Evolutionary conservation across 1,140 invertebrate species (phyloP), one percentile per base, ranked within the genome.

Genomic region (Leptopilina boulardi): DNA sequence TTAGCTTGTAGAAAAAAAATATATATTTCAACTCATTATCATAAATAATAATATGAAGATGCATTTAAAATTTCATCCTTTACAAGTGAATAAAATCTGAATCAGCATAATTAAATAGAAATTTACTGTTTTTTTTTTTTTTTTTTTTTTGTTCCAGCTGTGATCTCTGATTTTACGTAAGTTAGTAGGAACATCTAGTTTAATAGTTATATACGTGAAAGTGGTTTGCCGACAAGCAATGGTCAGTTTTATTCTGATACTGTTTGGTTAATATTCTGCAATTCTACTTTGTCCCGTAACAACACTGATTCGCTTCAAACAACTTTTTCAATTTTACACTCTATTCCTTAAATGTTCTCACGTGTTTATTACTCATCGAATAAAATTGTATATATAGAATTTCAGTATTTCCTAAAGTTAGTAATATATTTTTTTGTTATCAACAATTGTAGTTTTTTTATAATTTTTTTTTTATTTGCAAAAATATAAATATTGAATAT

Each of bases 221-320:
- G 89, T 89, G 80, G 89, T 85, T 84, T 83, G 80, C 79, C 83
- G 73, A 71, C 77, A 79, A 83, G 84, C 80, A 89, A 89, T 85
- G 88, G 86, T 88, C 87, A 88, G 88, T 89, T 89, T n/a, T 86
- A 88, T 86, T 85, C 82, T 76, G 83, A 83, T 79, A 80, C 83
- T 76, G 77, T 72, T 82, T 76, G 73, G 81, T 87, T 88, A 88
- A 89, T 87, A 84, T 84, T 84, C 81, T 79, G 82, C 86, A 82
- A 86, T 82, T 83, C 81, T 74, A 82, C 85, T 85, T 80, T 81
- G 72, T 78, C 51, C 23, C 59, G 23, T 51, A 59, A 79, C 30
- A 44, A 73, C 56, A 26, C 56, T 76, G 73, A 26, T 30, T 70
- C 34, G 26, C 71, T 76, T 30, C 38, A 70, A 75, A 78, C 44